phyloP scores from a whole-genome alignment of 2,797 vertebrate genomes.

The Pipistrellus pygmaeus region DNA sequence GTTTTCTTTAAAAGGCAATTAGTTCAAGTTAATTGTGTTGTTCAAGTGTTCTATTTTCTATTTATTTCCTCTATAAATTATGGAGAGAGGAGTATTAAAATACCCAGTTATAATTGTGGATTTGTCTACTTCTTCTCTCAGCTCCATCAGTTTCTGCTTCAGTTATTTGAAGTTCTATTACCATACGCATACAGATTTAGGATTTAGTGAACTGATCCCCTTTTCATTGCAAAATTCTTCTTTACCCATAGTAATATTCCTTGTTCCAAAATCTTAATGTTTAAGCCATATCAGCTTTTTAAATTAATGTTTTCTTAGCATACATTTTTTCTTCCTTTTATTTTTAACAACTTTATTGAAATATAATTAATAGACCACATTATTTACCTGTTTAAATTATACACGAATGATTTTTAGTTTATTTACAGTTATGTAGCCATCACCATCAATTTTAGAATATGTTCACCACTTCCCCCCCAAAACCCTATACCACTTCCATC shows the following conservation, averaged over 20 bases:
- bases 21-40: conserved; percentile 6
- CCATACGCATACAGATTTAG: conserved; percentile 6
- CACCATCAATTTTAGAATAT: conserved; percentile 32
- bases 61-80: neutral
- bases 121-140: conserved; percentile 5
- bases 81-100: conserved; percentile 28
- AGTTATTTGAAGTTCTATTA: conserved; percentile 37
- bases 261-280: conserved; percentile 10
- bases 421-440: conserved; percentile 1
- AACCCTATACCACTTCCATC: neutral
- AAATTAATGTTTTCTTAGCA: conserved; percentile 23
- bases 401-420: neutral
- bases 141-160: conserved; percentile 36
- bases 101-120: neutral
- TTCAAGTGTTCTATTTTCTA: neutral
- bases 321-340: conserved; percentile 24
- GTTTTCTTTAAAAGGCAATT: conserved; percentile 43
- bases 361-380: conserved; percentile 5
- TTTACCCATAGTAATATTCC: neutral
- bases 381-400: neutral
- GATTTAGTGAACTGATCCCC: neutral
- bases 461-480: neutral
- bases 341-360: neutral
- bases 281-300: conserved; percentile 21
- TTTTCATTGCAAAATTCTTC: conserved; percentile 37